Percentiles rank a stretch among this genome's conserved stretches.
Evolutionary conservation across 2,888 invertebrate genomes (phyloP).

Genomic region (Elmis aenea): DNA sequence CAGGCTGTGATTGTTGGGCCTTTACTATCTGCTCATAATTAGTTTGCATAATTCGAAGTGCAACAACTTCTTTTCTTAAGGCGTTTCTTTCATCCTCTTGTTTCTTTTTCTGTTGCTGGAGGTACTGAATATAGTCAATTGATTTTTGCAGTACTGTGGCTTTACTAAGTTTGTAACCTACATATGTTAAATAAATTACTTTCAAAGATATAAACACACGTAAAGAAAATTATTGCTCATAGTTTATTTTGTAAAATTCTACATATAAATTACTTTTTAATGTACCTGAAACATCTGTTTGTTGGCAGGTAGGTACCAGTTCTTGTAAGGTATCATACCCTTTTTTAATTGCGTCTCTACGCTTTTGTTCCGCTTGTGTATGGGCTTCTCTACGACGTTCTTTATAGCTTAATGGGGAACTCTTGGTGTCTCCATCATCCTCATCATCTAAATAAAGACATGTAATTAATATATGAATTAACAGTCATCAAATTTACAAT

Average conservation of each 20-base stretch:
- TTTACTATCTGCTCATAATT: constrained; percentile 96
- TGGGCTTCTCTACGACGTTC: constrained; percentile 92
- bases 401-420: constrained; percentile 76
- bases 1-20: constrained; percentile 88
- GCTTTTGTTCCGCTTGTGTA: constrained; percentile 93
- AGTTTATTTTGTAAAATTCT: neutral
- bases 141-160: constrained; percentile 93
- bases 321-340: constrained; percentile 93
- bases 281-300: constrained; percentile 76
- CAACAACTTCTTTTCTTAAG: constrained; percentile 86
- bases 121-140: constrained; percentile 87
- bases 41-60: constrained; percentile 87
- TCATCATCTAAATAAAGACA: constrained; percentile 54
- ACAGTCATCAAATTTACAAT: too few species aligned
- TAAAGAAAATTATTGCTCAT: neutral
- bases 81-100: constrained; percentile 93
- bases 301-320: constrained; percentile 90
- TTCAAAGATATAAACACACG: neutral
- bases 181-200: neutral
- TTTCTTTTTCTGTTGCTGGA: constrained; percentile 86
- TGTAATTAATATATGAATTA: neutral
- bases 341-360: constrained; percentile 94
- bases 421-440: constrained; percentile 55
- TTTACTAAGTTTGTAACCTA: constrained; percentile 87
- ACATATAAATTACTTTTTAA: too few species aligned